Evolutionary conservation across 2,888 invertebrate species (phyloP).

Genomic region (Apamea anceps): DNA sequence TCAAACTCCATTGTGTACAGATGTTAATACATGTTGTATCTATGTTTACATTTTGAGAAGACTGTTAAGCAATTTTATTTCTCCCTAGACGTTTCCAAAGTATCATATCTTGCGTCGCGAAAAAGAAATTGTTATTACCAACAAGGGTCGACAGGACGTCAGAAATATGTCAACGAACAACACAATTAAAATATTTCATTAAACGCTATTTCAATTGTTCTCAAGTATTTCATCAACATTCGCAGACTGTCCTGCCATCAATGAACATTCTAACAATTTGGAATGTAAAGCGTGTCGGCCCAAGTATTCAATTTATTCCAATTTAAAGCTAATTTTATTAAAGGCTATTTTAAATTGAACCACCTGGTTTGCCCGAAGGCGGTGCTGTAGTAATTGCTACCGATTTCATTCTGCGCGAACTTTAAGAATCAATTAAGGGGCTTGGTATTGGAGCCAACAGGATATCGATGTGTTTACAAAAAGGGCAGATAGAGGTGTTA

Average conservation of each 20-base stretch:
- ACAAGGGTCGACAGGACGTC: not conserved
- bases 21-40: not conserved
- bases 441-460: constrained; percentile 26
- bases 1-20: not conserved
- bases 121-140: not conserved
- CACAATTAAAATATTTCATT: constrained; percentile 1
- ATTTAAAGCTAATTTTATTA: constrained; percentile 46
- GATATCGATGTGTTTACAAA: constrained; percentile 26
- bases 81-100: not conserved
- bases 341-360: constrained; percentile 32
- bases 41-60: not conserved
- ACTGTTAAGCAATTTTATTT: not conserved
- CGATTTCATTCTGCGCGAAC: constrained; percentile 29
- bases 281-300: constrained; percentile 40
- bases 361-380: constrained; percentile 50
- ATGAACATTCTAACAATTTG: constrained; percentile 35
- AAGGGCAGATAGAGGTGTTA: constrained; percentile 4
- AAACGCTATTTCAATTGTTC: constrained; percentile 4
- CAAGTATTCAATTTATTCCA: constrained; percentile 50
- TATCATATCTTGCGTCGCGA: not conserved
- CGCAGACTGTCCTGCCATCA: constrained; percentile 3
- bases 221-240: constrained; percentile 41
- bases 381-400: constrained; percentile 43
- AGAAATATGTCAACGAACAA: not conserved
- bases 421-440: constrained; percentile 48